These are phyloP conservation scores for Pseudocheirus occidentalis DNA, from an alignment of 2,797 vertebrate genomes.

Conservation along the genomic window DNA sequence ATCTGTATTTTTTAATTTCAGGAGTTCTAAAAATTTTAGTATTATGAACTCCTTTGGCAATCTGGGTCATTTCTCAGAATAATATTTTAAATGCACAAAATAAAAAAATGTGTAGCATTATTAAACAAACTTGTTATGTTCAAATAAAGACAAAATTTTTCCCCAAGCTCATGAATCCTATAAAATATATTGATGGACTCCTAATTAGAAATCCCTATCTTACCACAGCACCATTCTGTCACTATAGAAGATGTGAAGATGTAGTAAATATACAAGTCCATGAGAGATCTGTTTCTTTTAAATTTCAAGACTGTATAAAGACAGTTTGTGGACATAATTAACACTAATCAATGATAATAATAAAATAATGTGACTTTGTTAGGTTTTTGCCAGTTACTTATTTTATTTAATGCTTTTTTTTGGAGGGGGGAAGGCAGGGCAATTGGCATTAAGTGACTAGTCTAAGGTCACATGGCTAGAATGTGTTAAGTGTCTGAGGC, in stretches of 20 bases:
- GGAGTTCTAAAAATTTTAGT: neutral
- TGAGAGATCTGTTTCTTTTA: slow-evolving; percentile 59
- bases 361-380: slow-evolving; percentile 61
- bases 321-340: slow-evolving; percentile 62
- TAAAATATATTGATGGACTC: neutral
- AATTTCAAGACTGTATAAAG: slow-evolving; percentile 66
- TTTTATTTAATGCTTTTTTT: neutral
- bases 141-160: slow-evolving; percentile 19
- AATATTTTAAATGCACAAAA: slow-evolving; percentile 1
- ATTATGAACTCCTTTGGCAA: neutral
- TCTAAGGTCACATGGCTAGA: too few species aligned
- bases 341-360: slow-evolving; percentile 58
- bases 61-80: neutral
- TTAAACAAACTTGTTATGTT: slow-evolving; percentile 22
- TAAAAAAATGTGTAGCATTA: slow-evolving; percentile 36
- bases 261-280: slow-evolving; percentile 53
- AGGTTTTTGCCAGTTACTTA: slow-evolving; percentile 53
- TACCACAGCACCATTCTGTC: neutral
- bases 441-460: too few species aligned
- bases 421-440: too few species aligned
- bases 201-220: neutral
- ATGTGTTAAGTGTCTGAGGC: too few species aligned
- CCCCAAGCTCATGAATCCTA: neutral
- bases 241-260: slow-evolving; percentile 49
- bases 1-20: neutral